phyloP scores from a whole-genome alignment of 2,113 vertebrate genomes.

The Lycocorax pyrrhopterus region DNA sequence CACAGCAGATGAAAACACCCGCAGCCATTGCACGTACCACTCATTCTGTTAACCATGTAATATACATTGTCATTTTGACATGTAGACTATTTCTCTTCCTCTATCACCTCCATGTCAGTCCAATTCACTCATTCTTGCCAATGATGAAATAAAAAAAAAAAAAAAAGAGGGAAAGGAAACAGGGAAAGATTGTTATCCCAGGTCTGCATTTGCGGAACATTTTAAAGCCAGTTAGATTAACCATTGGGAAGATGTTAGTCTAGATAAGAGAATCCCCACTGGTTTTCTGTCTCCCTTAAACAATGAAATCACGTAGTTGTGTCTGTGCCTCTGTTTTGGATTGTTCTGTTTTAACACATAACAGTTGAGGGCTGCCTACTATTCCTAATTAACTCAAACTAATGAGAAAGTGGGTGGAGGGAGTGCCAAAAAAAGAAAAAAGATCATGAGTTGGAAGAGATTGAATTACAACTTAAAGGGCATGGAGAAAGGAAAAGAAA shows the following conservation, averaged over 20 bases:
- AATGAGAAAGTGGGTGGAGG: constrained; percentile 59
- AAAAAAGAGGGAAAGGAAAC: constrained; percentile 35
- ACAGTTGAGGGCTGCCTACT: constrained; percentile 69
- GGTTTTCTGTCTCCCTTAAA: constrained; percentile 81
- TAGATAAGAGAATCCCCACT: constrained; percentile 82
- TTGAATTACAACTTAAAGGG: constrained; percentile 42
- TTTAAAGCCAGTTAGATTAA: constrained; percentile 74
- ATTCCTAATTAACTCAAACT: constrained; percentile 81
- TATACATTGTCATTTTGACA: constrained; percentile 81
- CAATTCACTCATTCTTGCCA: constrained; percentile 71
- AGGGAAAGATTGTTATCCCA: constrained; percentile 53
- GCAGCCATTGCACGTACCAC: constrained; percentile 55
- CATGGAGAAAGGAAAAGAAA: not conserved
- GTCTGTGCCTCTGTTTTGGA: constrained; percentile 77
- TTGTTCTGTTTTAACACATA: constrained; percentile 68
- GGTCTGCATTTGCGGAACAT: constrained; percentile 53
- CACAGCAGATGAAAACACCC: constrained; percentile 59
- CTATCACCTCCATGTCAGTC: constrained; percentile 77
- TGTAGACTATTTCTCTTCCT: constrained; percentile 72
- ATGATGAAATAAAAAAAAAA: constrained; percentile 26
- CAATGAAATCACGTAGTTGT: constrained; percentile 80
- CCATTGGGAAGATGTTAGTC: constrained; percentile 80
- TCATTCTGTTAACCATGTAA: constrained; percentile 76
- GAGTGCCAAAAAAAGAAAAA: constrained; percentile 26
- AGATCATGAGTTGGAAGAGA: constrained; percentile 25